Evolutionary conservation across 2,888 invertebrate species (phyloP).

Genomic region (Julus scanicus): DNA sequence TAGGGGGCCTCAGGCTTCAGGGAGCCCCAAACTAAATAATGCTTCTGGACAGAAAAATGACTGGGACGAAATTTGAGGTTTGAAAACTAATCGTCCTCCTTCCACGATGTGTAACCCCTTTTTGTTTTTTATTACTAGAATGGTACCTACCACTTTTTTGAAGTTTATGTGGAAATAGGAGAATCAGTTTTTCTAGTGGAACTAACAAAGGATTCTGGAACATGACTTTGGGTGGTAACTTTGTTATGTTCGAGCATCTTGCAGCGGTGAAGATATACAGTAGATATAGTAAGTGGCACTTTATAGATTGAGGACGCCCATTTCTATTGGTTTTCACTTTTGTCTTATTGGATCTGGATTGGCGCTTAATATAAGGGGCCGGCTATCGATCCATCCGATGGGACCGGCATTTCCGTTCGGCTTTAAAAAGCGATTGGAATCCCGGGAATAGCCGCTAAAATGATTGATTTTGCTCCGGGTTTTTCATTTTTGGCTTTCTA

Average conservation of each 20-base stretch:
- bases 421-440: neutral
- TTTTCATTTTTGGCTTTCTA: constrained; percentile 14
- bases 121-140: too few relatives aligned
- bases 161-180: too few relatives aligned
- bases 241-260: neutral
- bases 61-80: too few relatives aligned
- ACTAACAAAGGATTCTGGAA: too few relatives aligned
- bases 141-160: too few relatives aligned
- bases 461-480: constrained; percentile 1
- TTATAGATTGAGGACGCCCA: neutral
- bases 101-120: too few relatives aligned
- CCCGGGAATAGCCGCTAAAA: neutral
- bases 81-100: too few relatives aligned
- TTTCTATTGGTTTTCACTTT: neutral
- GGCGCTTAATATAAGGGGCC: neutral
- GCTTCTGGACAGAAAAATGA: too few relatives aligned
- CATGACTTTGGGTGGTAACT: too few relatives aligned
- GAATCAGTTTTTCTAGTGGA: too few relatives aligned
- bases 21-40: too few relatives aligned
- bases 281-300: neutral
- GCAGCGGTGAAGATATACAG: neutral
- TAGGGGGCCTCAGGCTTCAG: too few relatives aligned
- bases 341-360: neutral
- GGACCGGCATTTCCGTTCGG: neutral
- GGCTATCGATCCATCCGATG: neutral